Base-by-base conservation (phyloP, 2,888 invertebrate species). In the Melinopterus prodromus region DNA sequence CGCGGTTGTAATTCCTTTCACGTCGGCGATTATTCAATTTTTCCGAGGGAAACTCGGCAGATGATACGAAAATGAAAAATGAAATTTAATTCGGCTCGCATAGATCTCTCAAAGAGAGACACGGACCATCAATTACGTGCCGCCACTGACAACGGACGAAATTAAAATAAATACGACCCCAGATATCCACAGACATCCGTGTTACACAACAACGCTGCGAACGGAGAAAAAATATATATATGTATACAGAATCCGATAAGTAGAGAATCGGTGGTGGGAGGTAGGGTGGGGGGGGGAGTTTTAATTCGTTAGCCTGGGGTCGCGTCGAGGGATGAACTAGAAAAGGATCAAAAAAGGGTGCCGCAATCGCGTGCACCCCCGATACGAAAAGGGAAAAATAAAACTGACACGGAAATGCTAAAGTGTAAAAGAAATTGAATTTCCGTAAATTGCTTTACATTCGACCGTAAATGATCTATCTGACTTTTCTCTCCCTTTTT, bases 391-490 rank as follows among this genome's bases (percentile, higher is more conserved):
- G 36, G 70, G 35, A 53, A 53, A 53, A 53, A 53, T 53, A 53
- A 53, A 53, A 53, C 53, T 53, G 53, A 53, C 53, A 53, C 53
- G 53, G 53, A 53, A 53, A 53, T 12, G 7, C 53, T 83, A 84
- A 83, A 84, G 84, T 83, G 84, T 84, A 84, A 85, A 84, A 85
- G 85, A 85, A 85, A 86, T 86, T 85, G 86, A 86, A 86, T 86
- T 84, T 84, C 82, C 82, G 83, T 84, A 84, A 85, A 85, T 85
- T 86, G 85, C 83, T 84, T 83, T 82, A 84, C 84, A 83, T 83
- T 84, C 84, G 83, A 84, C 83, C 85, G 84, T 85, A 84, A 85
- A 85, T 84, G 85, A 85, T 84, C 83, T 84, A 85, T 85, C 84
- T 83, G 83, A 84, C 83, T 84, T 85, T 82, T 81, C 80, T 72